These are phyloP conservation scores for Mesitornis unicolor DNA, from an alignment of 2,113 vertebrate genomes.

Conservation along the genomic window DNA sequence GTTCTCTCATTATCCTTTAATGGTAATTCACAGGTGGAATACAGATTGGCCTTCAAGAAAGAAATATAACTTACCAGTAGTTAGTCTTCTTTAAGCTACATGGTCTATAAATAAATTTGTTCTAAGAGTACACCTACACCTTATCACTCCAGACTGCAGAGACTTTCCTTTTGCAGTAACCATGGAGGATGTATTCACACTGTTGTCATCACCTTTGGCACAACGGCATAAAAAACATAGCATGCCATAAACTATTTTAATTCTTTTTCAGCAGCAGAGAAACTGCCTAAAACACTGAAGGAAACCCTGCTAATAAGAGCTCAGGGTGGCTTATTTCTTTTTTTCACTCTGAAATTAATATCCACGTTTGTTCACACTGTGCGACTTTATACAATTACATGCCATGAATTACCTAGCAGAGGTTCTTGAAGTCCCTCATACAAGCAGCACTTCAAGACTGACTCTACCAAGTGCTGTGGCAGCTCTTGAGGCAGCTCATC, in stretches of 20 bases:
- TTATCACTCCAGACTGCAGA: not conserved
- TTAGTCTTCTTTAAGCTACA: not conserved
- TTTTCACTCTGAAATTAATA: not conserved
- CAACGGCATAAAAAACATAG: not conserved
- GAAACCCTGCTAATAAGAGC: not conserved
- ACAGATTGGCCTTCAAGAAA: not conserved
- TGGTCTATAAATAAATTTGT: not conserved
- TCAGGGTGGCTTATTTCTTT: not conserved
- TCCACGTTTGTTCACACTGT: not conserved
- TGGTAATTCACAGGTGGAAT: not conserved
- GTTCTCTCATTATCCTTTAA: not conserved
- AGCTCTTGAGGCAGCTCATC: not conserved
- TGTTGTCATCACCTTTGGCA: not conserved
- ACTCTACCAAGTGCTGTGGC: not conserved
- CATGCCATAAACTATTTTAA: not conserved
- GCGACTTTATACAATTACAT: not conserved
- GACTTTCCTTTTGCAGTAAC: not conserved
- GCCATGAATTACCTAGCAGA: not conserved
- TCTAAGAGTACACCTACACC: not conserved
- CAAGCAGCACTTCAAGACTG: not conserved
- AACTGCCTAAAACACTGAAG: not conserved
- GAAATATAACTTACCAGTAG: not conserved
- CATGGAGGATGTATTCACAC: not conserved
- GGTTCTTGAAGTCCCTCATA: not conserved
- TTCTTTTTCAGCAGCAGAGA: not conserved